phyloP scores from a whole-genome alignment of 2,888 invertebrate genomes.

The Chromoteleia sp. region DNA sequence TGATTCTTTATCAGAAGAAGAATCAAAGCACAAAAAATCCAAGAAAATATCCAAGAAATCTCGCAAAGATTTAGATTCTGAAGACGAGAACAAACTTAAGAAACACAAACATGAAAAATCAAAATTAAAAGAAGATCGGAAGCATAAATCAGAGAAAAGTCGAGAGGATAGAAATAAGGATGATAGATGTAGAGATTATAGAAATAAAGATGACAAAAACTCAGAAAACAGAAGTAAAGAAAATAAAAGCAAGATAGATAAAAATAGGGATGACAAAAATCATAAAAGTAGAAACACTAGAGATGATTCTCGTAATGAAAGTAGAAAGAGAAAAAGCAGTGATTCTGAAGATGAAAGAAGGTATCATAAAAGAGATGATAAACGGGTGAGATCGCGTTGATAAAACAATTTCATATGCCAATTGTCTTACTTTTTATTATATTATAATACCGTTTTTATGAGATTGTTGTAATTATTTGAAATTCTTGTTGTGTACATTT shows the following conservation, averaged over 20 bases:
- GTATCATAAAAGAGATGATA: constrained; percentile 62
- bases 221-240: constrained; percentile 61
- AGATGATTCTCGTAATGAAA: constrained; percentile 29
- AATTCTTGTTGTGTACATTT: too few relatives aligned
- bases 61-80: constrained; percentile 34
- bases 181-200: constrained; percentile 68
- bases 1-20: constrained; percentile 60
- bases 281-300: constrained; percentile 73
- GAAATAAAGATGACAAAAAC: constrained; percentile 70
- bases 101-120: constrained; percentile 62
- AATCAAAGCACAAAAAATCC: constrained; percentile 29
- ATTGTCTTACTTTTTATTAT: too few relatives aligned
- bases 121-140: constrained; percentile 69
- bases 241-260: constrained; percentile 60
- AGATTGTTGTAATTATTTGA: too few relatives aligned
- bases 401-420: too few relatives aligned
- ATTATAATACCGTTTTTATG: too few relatives aligned
- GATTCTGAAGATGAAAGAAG: constrained; percentile 70
- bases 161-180: constrained; percentile 73
- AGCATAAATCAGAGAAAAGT: constrained; percentile 70
- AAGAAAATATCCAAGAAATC: constrained; percentile 48
- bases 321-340: constrained; percentile 70
- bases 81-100: constrained; percentile 29
- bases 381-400: constrained; percentile 7
- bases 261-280: constrained; percentile 79